Percentiles rank a stretch among this genome's conserved stretches.
These are phyloP conservation scores for Encarsia formosa DNA, from an alignment of 2,888 invertebrate genomes.

Conservation along the genomic window DNA sequence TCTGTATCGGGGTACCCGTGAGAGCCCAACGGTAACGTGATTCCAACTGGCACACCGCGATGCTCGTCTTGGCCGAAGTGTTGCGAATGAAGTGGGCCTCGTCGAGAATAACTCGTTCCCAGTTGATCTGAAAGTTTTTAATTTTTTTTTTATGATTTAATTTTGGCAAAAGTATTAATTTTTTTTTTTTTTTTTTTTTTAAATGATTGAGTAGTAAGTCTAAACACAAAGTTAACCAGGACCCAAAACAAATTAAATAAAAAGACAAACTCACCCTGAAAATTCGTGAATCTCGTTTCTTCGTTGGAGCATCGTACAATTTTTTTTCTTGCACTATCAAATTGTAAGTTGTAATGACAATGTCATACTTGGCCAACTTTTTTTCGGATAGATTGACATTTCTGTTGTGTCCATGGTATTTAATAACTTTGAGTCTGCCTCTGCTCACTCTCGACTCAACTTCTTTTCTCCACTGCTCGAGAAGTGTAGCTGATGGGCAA, in stretches of 20 bases:
- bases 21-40: constrained; percentile 15
- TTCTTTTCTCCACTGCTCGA: constrained; percentile 87
- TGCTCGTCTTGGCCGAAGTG: background rate
- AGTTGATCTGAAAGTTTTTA: constrained; percentile 13
- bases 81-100: constrained; percentile 22
- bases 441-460: constrained; percentile 61
- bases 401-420: constrained; percentile 91
- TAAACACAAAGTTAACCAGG: background rate
- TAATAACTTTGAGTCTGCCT: constrained; percentile 60
- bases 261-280: constrained; percentile 8
- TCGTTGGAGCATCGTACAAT: background rate
- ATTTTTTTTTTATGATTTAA: background rate
- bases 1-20: constrained; percentile 23
- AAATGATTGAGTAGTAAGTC: too few species aligned
- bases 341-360: constrained; percentile 87
- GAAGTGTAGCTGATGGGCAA: constrained; percentile 85
- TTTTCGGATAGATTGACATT: too few species aligned
- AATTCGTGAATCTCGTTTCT: constrained; percentile 5
- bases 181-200: background rate
- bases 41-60: constrained; percentile 6
- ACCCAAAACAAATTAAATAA: background rate
- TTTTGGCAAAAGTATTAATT: constrained; percentile 1
- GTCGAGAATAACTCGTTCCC: constrained; percentile 21
- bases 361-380: constrained; percentile 68
- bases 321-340: constrained; percentile 53